Percentiles rank a stretch among this genome's conserved stretches.
phyloP scores from a whole-genome alignment of 1,140 invertebrate species.

The Philopotamus ludificatus region DNA sequence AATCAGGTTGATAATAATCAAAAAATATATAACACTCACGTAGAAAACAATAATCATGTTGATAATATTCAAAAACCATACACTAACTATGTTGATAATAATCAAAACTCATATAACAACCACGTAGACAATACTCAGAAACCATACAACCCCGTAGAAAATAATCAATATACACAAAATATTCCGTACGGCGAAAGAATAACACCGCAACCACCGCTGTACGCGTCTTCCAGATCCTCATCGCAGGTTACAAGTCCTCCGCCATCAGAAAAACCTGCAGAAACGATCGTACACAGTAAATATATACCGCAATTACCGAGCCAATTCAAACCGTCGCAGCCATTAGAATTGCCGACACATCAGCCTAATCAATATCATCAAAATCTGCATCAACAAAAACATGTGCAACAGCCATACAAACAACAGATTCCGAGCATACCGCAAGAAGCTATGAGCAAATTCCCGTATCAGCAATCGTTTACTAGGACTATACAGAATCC shows the following conservation, averaged over 20 bases:
- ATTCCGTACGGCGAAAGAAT: constrained; percentile 20
- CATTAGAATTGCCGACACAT: background rate
- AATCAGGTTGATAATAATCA: no score
- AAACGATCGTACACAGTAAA: background rate
- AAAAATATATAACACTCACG: no score
- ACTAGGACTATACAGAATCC: background rate
- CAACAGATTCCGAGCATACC: background rate
- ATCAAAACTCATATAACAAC: no score
- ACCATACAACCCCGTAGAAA: background rate
- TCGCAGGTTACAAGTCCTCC: background rate
- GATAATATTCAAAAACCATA: no score
- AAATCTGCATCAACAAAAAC: background rate
- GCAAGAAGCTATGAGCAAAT: background rate
- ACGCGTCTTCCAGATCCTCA: constrained; percentile 19
- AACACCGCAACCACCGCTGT: background rate
- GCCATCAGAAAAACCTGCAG: background rate
- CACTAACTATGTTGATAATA: no score
- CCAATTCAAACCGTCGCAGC: constrained; percentile 16
- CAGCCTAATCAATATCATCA: background rate
- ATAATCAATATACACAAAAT: background rate
- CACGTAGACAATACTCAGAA: no score
- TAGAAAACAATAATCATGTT: no score
- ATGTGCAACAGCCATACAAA: background rate
- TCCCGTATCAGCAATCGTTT: background rate
- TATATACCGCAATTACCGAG: constrained; percentile 15